Base-by-base conservation (phyloP, 2,113 vertebrate genomes). In the Perca flavescens region DNA sequence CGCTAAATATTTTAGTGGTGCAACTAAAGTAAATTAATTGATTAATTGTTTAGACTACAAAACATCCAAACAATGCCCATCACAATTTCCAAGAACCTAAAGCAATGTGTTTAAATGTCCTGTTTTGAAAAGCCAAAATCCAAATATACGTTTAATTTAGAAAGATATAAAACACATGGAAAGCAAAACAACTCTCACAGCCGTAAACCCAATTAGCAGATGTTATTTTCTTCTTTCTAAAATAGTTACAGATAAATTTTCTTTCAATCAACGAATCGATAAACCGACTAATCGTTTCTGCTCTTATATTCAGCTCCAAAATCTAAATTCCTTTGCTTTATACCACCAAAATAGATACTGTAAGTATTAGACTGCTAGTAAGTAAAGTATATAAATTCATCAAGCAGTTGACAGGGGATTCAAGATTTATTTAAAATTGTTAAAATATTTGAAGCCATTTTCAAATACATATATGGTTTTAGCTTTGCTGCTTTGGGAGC, bases 341-440 rank as follows among this genome's bases (percentile, higher is more conserved):
- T 34, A 21, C 2, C 22, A 34, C 9, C 34, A 61, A 76, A 43
- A 76, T 5, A 75, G 14, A 17, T 15, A 16, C 15, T 13, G 3
- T 31, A n/a, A 40, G 31, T 49, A 17, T 57, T 19, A 54, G 54
- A 40, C 28, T 50, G 1, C 56, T 50, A 52, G 19, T 6, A 43
- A 43, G 10, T 65, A 5, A 61, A 28, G 25, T 21, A 61, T 21
- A 3, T 40, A 15, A 22, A 13, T 52, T 67, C 22, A 56, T 56
- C 15, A 81, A 63, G 34, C 67, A 52, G 16, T 43, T 75, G 53
- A 77, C 46, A 57, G 43, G 7, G 22, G 15, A 63, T 82, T 79
- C n/a, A 36, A 22, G 46, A 54, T 84, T 82, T 79, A 79, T 80
- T 78, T 5, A 49, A 84, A 76, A 43, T 43, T 19, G 47, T 3